Evolutionary conservation across 2,113 vertebrate species (phyloP), one percentile per base, ranked within the genome.

Genomic region (Bufo bufo): DNA sequence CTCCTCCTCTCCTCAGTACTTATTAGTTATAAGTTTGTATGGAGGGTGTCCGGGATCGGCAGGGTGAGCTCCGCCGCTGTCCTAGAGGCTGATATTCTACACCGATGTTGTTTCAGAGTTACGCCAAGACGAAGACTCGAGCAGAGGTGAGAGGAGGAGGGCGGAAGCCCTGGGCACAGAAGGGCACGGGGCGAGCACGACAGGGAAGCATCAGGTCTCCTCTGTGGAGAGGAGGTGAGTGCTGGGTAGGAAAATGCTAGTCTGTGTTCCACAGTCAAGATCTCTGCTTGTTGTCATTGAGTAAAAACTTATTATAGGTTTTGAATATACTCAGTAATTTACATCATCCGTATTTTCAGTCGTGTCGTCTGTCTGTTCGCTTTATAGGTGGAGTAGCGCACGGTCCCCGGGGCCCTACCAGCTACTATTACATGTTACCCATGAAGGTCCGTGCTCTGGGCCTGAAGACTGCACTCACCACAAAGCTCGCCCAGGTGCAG

Each of bases 341-440:
- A 59, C 6, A 54, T 54, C 52, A 33, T 33, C 4, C 19, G 6
- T n/a, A 1, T 8, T 1, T 7, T 43, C 11, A 13, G 71, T 19
- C 71, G 0, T 49, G 71, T 72, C 12, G 33, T 72, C 23, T 66
- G 1, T 33, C 33, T 33, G 33, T 63, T 14, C 59, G 56, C 10
- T 10, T 33, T 82, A 59, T 93, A 98, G 97, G 97, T 43, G 97
- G 97, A 0, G 66, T 96, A 4, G 89, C 94, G 66, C 96, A 97
- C 0, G 97, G 97, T 20, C 97, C 97, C 6, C 92, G 97, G 65
- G 97, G 97, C 1, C 97, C 97, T 23, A 98, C 93, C 3, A 97
- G 97, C 85, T 98, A 97, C 90, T 98, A 95, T 90, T 98, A 98
- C 93, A 97, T 99, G 97, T 61, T 97, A 78, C 97, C 97, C 82